Evolutionary conservation across 1,140 invertebrate genomes (phyloP).

Genomic region (Scylla paramamosain): DNA sequence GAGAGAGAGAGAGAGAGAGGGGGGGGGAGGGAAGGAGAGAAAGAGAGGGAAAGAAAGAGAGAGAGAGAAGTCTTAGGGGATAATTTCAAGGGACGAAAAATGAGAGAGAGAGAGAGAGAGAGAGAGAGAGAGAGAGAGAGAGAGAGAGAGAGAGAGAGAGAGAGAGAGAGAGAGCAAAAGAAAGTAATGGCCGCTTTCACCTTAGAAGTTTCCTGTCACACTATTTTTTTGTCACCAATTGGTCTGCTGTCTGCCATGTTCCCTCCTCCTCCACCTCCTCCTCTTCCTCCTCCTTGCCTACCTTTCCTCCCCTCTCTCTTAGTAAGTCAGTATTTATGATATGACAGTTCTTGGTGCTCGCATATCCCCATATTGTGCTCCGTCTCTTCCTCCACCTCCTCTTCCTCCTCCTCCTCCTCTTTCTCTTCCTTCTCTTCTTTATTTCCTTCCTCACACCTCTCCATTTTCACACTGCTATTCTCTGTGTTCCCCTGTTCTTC

Average conservation of each 20-base stretch:
- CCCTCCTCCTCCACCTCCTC: neutral
- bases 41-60: conserved; percentile 41
- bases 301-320: neutral
- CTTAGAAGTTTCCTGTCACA: neutral
- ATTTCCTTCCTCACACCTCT: neutral
- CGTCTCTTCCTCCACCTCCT: neutral
- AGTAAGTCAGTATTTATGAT: neutral
- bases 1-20: conserved; percentile 37
- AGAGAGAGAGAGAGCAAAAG: conserved; percentile 18
- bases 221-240: neutral
- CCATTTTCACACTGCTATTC: neutral
- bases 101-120: neutral
- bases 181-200: conserved; percentile 21
- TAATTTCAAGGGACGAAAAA: neutral
- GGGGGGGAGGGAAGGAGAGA: neutral
- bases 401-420: neutral
- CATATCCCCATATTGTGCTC: neutral
- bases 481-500: neutral
- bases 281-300: neutral
- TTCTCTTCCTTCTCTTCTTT: neutral
- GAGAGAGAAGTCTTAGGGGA: neutral
- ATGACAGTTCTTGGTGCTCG: neutral
- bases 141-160: neutral
- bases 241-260: neutral
- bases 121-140: conserved; percentile 47